These are phyloP conservation scores for Agriopis aurantiaria DNA, from an alignment of 2,888 invertebrate genomes.

Conservation along the genomic window DNA sequence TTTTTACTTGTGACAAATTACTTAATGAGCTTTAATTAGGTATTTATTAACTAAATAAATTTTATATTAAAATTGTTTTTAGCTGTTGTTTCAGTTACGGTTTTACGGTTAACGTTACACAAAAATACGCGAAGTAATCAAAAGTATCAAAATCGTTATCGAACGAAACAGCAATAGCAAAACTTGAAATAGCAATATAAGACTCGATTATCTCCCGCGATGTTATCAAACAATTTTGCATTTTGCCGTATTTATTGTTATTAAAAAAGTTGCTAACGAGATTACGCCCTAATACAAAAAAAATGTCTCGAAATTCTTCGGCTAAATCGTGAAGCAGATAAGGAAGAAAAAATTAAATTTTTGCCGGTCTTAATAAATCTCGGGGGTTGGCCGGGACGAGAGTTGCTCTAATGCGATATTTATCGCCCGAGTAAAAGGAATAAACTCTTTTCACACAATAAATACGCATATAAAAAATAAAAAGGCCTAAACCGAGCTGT, in stretches of 20 bases:
- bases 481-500: conserved; percentile 28
- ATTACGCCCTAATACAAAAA: conserved; percentile 42
- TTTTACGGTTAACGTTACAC: neutral
- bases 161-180: conserved; percentile 20
- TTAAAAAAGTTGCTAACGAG: conserved; percentile 44
- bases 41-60: too few species aligned
- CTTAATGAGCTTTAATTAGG: too few species aligned
- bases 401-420: conserved; percentile 79
- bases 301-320: conserved; percentile 56
- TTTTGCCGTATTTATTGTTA: conserved; percentile 42
- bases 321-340: conserved; percentile 63
- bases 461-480: conserved; percentile 68
- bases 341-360: conserved; percentile 66
- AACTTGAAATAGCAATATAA: conserved; percentile 31
- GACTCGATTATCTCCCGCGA: conserved; percentile 29
- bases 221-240: conserved; percentile 40
- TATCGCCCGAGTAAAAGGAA: conserved; percentile 72
- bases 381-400: conserved; percentile 50
- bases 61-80: too few species aligned
- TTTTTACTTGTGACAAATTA: too few species aligned
- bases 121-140: neutral
- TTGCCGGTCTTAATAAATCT: conserved; percentile 73
- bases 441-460: conserved; percentile 72
- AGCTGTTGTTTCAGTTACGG: too few species aligned
- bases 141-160: neutral